Conservation (phyloP, 1,140 invertebrate genomes). For the Lysiphlebus fabarum region DNA sequence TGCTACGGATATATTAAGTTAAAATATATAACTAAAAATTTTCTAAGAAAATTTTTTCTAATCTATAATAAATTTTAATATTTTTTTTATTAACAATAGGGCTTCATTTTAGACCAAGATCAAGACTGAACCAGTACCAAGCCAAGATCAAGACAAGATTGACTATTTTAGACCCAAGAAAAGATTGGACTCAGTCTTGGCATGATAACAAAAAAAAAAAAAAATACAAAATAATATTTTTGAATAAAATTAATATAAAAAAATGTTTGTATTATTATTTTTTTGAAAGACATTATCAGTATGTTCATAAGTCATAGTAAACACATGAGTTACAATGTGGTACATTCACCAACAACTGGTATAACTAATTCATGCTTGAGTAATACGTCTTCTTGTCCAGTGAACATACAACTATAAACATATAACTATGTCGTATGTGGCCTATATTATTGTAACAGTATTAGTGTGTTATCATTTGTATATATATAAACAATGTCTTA, state of each 20-base stretch:
- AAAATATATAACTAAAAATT: neutral
- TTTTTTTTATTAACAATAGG: too few relatives aligned
- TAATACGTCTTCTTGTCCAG: conserved; percentile 47
- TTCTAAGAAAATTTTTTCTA: too few relatives aligned
- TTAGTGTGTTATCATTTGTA: conserved; percentile 8
- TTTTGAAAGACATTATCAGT: neutral
- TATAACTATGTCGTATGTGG: conserved; percentile 31
- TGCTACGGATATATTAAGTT: conserved; percentile 34
- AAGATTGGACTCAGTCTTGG: too few relatives aligned
- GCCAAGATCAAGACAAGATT: too few relatives aligned
- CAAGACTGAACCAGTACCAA: too few relatives aligned
- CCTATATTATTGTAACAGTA: conserved; percentile 9
- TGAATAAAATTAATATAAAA: too few relatives aligned
- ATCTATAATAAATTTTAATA: too few relatives aligned
- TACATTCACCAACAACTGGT: neutral
- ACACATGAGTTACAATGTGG: neutral
- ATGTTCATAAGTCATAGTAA: neutral
- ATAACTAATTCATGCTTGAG: conserved; percentile 48
- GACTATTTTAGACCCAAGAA: too few relatives aligned
- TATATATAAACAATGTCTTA: neutral
- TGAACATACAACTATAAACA: conserved; percentile 33
- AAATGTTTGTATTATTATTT: too few relatives aligned
- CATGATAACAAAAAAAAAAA: too few relatives aligned
- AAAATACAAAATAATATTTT: too few relatives aligned
- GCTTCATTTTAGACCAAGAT: too few relatives aligned